A percentile compares a stretch with the other conserved stretches of the same genome.
Evolutionary conservation across 2,113 vertebrate species (phyloP).

Genomic region (Nesoenas mayeri): DNA sequence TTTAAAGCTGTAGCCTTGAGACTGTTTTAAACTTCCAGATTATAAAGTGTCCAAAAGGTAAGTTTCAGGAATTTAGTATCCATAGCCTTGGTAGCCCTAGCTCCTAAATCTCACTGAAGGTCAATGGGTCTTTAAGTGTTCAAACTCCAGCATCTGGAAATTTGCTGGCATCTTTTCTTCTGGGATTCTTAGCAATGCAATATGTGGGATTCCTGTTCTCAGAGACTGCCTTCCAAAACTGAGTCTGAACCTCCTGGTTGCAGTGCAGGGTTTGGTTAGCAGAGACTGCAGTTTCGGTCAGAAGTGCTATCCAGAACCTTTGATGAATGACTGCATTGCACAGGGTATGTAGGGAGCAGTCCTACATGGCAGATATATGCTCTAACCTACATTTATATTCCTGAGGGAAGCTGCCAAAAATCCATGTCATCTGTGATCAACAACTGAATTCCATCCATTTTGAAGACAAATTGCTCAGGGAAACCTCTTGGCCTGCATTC

Average conservation of each 20-base stretch:
- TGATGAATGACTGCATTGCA: background rate
- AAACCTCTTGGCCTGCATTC: background rate
- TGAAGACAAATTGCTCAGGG: background rate
- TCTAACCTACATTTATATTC: background rate
- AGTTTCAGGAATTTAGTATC: background rate
- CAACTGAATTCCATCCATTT: background rate
- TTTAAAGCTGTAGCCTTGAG: background rate
- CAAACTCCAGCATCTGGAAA: background rate
- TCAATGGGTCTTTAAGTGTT: background rate
- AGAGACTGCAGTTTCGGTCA: background rate
- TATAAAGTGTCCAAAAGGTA: background rate
- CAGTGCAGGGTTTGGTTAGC: background rate
- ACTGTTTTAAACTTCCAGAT: background rate
- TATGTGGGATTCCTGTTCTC: background rate
- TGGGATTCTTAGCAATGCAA: background rate
- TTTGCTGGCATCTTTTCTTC: background rate
- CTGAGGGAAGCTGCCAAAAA: background rate
- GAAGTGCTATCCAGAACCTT: background rate
- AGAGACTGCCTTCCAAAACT: background rate
- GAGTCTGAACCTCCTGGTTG: background rate
- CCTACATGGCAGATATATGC: background rate
- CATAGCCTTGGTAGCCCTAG: background rate
- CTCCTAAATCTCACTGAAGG: background rate
- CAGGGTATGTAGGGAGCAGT: background rate
- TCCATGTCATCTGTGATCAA: background rate